These are phyloP conservation scores for Azemiops feae DNA, from an alignment of 2,113 vertebrate genomes.

Conservation along the genomic window DNA sequence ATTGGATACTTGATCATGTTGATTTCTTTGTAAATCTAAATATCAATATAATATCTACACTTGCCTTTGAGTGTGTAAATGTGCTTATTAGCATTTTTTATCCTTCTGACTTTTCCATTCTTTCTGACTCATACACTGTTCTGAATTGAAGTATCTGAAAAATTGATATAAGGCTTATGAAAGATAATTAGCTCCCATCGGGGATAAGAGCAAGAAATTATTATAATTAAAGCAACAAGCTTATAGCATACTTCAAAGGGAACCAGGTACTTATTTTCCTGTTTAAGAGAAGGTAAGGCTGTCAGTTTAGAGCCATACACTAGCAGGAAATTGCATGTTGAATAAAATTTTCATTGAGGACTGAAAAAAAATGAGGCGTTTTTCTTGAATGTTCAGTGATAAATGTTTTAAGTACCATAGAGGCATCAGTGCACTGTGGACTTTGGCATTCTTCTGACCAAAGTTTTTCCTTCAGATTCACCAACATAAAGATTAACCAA, in stretches of 20 bases:
- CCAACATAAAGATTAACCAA: background rate
- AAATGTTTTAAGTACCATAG: conserved; percentile 29
- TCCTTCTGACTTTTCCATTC: conserved; percentile 28
- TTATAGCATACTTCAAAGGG: conserved; percentile 35
- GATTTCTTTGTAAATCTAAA: conserved; percentile 2
- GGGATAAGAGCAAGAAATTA: conserved; percentile 36
- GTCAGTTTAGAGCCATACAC: conserved; percentile 13
- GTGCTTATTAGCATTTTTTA: conserved; percentile 38
- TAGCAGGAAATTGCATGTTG: conserved; percentile 38
- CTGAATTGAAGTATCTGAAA: conserved; percentile 49
- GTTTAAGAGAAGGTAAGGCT: conserved; percentile 5
- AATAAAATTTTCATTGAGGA: conserved; percentile 21
- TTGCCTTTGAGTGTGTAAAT: conserved; percentile 34
- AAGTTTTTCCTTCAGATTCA: background rate
- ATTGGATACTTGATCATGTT: background rate
- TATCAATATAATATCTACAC: conserved; percentile 40
- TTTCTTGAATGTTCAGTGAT: conserved; percentile 17
- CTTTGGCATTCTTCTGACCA: background rate
- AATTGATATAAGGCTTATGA: conserved; percentile 31
- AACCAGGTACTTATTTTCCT: conserved; percentile 28
- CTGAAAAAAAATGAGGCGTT: conserved; percentile 30
- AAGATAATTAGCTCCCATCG: conserved; percentile 40
- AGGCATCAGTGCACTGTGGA: background rate
- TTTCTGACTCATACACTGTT: conserved; percentile 42
- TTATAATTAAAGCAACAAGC: conserved; percentile 46